These are phyloP conservation scores for Gracilinanus agilis DNA, from an alignment of 2,113 vertebrate genomes.

Conservation along the genomic window DNA sequence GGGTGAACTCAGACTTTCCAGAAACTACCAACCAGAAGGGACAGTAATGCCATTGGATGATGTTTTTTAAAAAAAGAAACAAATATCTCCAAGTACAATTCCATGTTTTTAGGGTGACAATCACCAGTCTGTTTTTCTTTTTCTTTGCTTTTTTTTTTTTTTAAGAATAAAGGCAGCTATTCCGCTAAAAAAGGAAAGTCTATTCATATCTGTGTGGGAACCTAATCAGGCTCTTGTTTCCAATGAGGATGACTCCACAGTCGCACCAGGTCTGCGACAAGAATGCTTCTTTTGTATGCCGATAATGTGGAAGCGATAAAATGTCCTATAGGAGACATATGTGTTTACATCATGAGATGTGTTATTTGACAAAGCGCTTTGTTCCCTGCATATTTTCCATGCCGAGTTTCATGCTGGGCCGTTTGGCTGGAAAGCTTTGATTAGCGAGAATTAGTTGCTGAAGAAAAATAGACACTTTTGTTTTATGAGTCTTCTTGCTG, in stretches of 20 bases:
- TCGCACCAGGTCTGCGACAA: constrained; percentile 90
- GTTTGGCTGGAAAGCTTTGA: constrained; percentile 88
- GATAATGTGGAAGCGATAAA: constrained; percentile 94
- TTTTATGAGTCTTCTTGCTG: constrained; percentile 86
- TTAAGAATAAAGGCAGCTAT: constrained; percentile 87
- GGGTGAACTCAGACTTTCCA: constrained; percentile 88
- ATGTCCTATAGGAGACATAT: constrained; percentile 93
- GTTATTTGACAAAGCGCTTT: constrained; percentile 93
- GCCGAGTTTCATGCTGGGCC: constrained; percentile 86
- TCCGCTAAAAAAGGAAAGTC: constrained; percentile 88
- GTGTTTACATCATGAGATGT: constrained; percentile 95
- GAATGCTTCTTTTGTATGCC: constrained; percentile 94
- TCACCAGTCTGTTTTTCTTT: constrained; percentile 91
- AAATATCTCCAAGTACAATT: constrained; percentile 86
- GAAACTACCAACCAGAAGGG: constrained; percentile 86
- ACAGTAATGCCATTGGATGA: constrained; percentile 83
- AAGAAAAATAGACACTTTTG: constrained; percentile 89
- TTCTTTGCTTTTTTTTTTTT: neutral
- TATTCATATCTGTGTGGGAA: constrained; percentile 96
- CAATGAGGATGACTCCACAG: constrained; percentile 91
- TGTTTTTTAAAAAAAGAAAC: constrained; percentile 82
- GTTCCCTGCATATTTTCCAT: constrained; percentile 88
- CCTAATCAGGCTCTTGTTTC: constrained; percentile 98
- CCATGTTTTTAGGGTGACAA: constrained; percentile 89
- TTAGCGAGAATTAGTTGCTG: constrained; percentile 87